Evolutionary conservation across 1,140 invertebrate species (phyloP).

Genomic region (Pogonognathellus flavescens): DNA sequence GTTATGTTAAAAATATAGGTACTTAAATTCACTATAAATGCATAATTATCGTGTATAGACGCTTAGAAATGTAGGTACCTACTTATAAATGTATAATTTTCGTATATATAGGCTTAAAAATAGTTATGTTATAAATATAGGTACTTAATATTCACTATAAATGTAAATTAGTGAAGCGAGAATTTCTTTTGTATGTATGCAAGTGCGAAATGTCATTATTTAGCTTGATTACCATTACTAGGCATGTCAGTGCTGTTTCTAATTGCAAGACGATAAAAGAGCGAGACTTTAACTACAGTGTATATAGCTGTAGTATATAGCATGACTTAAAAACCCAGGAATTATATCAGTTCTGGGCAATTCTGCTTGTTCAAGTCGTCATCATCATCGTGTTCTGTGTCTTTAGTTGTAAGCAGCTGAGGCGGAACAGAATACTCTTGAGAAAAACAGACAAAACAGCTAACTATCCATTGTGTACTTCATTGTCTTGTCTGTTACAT

Average conservation of each 20-base stretch:
- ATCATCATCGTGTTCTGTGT: neutral
- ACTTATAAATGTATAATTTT: too few relatives aligned
- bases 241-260: conserved; percentile 27
- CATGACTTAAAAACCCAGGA: neutral
- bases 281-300: neutral
- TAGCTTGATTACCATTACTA: conserved; percentile 12
- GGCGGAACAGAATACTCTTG: neutral
- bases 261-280: conserved; percentile 20
- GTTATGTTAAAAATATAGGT: too few relatives aligned
- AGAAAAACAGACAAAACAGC: conserved; percentile 50
- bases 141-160: too few relatives aligned
- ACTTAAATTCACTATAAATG: too few relatives aligned
- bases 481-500: conserved; percentile 33
- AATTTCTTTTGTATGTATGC: neutral
- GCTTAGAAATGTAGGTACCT: too few relatives aligned
- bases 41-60: too few relatives aligned
- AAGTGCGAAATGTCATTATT: conserved; percentile 34
- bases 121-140: too few relatives aligned
- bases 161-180: neutral
- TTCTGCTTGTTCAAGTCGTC: neutral
- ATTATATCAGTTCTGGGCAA: too few relatives aligned
- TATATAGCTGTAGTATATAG: too few relatives aligned
- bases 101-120: too few relatives aligned
- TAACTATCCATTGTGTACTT: conserved; percentile 37
- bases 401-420: conserved; percentile 42